Evolutionary conservation across 2,888 invertebrate genomes (phyloP).

Genomic region (Lutraria lutraria): DNA sequence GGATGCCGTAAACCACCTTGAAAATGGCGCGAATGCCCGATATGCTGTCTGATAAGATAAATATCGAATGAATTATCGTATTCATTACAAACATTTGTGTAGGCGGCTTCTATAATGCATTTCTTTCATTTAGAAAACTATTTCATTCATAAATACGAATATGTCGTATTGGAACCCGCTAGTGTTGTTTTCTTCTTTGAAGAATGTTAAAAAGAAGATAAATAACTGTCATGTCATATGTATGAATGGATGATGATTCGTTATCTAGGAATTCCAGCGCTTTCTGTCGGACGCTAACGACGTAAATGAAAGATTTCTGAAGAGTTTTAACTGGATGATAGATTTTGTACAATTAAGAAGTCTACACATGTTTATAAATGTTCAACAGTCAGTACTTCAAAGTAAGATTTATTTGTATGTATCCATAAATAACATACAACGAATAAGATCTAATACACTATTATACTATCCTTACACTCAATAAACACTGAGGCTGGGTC

Average conservation of each 20-base stretch:
- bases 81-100: neutral
- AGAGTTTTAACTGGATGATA: too few species aligned
- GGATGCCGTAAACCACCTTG: neutral
- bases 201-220: neutral
- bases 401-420: too few species aligned
- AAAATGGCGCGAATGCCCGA: constrained; percentile 25
- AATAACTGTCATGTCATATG: constrained; percentile 8
- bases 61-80: constrained; percentile 17
- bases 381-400: too few species aligned
- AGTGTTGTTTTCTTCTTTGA: neutral
- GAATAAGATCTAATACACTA: too few species aligned
- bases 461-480: too few species aligned
- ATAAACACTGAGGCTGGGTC: too few species aligned
- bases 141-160: neutral
- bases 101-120: neutral
- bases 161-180: neutral
- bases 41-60: neutral
- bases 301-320: neutral
- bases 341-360: too few species aligned
- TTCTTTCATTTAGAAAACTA: constrained; percentile 4
- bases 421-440: too few species aligned
- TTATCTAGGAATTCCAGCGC: neutral
- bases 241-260: neutral
- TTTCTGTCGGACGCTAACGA: neutral
- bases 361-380: too few species aligned